Evolutionary conservation across 2,113 vertebrate genomes (phyloP).

Genomic region (Cairina moschata): DNA sequence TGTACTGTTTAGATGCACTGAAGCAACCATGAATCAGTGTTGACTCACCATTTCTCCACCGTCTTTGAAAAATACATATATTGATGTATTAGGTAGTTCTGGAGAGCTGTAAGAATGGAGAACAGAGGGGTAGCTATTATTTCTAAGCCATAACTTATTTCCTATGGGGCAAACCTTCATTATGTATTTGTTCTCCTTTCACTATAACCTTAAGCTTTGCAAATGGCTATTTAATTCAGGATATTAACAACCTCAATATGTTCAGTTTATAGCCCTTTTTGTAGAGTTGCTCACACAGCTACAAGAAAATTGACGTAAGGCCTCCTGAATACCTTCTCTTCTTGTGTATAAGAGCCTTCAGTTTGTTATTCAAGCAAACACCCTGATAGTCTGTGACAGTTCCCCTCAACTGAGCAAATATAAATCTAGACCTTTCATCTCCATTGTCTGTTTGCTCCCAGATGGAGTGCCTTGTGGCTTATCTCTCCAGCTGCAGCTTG

Average conservation of each 20-base stretch:
- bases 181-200: background rate
- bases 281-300: background rate
- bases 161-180: background rate
- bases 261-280: background rate
- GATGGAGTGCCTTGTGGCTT: background rate
- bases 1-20: background rate
- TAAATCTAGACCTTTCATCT: background rate
- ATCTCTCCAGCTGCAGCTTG: background rate
- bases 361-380: background rate
- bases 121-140: background rate
- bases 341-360: background rate
- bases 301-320: background rate
- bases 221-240: constrained; percentile 12
- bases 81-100: background rate
- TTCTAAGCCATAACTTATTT: background rate
- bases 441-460: background rate
- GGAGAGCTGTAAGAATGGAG: background rate
- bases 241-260: background rate
- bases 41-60: background rate
- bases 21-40: background rate
- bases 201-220: constrained; percentile 21
- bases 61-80: background rate
- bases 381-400: background rate
- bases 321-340: background rate
- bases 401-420: background rate